phyloP scores from a whole-genome alignment of 1,140 invertebrate species.

The Drosophila kanapiae region DNA sequence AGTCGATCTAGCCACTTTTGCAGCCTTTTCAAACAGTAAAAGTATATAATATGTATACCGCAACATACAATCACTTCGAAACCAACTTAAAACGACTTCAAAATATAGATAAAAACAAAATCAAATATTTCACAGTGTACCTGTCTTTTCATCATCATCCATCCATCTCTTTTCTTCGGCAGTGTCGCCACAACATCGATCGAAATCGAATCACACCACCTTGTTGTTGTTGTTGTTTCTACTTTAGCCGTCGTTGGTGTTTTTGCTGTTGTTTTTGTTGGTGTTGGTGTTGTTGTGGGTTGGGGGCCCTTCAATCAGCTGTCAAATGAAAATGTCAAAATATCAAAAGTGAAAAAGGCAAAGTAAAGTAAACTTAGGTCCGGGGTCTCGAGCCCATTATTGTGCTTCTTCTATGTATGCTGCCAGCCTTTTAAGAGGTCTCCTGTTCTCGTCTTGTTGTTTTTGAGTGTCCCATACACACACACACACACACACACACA shows the following conservation, averaged over 20 bases:
- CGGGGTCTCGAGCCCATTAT: constrained; percentile 74
- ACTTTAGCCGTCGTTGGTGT: constrained; percentile 2
- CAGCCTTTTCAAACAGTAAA: neutral
- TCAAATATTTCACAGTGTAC: neutral
- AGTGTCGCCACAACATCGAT: constrained; percentile 56
- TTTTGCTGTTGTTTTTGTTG: constrained; percentile 34
- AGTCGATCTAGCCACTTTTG: neutral
- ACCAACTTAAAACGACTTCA: too few species aligned
- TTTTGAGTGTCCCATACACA: constrained; percentile 43
- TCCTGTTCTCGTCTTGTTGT: constrained; percentile 48
- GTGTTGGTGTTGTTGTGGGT: constrained; percentile 39
- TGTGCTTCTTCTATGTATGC: constrained; percentile 60
- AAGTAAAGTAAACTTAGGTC: constrained; percentile 81
- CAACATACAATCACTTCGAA: too few species aligned
- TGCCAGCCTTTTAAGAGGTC: constrained; percentile 77
- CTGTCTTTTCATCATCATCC: constrained; percentile 1
- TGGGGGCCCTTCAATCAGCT: constrained; percentile 78
- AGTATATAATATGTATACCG: too few species aligned
- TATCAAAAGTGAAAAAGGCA: constrained; percentile 84
- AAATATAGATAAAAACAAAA: neutral
- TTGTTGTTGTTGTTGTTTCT: constrained; percentile 11
- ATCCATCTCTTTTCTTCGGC: neutral
- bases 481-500: too few species aligned
- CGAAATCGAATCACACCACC: constrained; percentile 68
- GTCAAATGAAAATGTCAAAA: constrained; percentile 84